Evolutionary conservation across 2,797 vertebrate species (phyloP), one percentile per base, ranked within the genome.

Genomic region (Pelochelys cantorii): DNA sequence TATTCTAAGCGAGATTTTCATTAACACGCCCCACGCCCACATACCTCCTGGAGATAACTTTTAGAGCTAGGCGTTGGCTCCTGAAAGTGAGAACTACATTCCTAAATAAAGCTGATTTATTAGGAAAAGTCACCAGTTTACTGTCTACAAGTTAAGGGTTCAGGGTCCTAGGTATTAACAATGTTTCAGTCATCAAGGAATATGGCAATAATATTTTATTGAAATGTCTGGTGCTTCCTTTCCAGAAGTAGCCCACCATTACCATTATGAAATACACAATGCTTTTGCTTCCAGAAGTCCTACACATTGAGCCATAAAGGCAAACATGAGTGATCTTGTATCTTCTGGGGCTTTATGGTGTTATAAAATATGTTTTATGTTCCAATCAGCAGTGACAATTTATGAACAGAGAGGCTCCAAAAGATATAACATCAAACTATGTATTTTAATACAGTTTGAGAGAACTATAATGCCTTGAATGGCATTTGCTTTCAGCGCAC

Each of bases 361-460:
- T 97, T 97, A 91, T 97, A 97, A 97, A 97, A 97, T 93, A 97
- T 93, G 94, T 91, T 97, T 97, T 97, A 97, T 97, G 94, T 96
- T 96, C 95, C 96, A 97, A 98, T 97, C 96, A 97, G 92, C 84
- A 56, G 93, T 0, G n/a, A 95, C 95, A 97, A 97, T 97, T 97
- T 97, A 97, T 97, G 97, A 96, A 97, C 68, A 96, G 95, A 93
- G 92, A 92, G 88, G 93, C 94, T 95, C 0, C 1, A 86, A 85
- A 87, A 94, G 96, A 96, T 96, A 90, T 93, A 97, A 95, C 95
- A 95, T 90, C 93, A 90, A 93, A 92, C 96, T 92, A 94, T 95
- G 95, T 97, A 96, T 97, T 97, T 97, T 97, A 97, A 97, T 97
- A 96, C 23, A 79, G 93, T 95, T 97, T 90, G 97, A 97, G 95